Conservation (phyloP, 2,888 invertebrate genomes). For the Plebejus melissa region DNA sequence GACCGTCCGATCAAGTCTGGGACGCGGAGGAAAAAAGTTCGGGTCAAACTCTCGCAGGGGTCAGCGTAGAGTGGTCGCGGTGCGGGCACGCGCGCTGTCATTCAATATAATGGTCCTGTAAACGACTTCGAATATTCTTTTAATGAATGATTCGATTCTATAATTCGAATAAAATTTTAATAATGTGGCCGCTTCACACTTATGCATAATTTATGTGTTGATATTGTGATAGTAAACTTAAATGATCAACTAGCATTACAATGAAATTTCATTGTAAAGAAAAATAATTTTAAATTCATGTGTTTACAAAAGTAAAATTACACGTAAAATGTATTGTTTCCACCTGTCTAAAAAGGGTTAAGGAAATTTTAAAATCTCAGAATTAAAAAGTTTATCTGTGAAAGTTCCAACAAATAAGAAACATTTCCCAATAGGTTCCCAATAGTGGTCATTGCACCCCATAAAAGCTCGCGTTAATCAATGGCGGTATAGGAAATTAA, state of each 20-base stretch:
- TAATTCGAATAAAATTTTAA: constrained; percentile 17
- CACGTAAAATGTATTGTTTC: background rate
- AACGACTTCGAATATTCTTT: constrained; percentile 43
- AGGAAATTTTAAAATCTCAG: background rate
- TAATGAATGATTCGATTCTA: constrained; percentile 30
- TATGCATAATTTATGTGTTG: constrained; percentile 18
- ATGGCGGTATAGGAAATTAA: constrained; percentile 12
- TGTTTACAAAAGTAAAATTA: background rate
- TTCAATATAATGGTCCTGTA: constrained; percentile 70
- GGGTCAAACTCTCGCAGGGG: constrained; percentile 44
- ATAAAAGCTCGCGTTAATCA: constrained; percentile 12
- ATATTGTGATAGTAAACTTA: constrained; percentile 14
- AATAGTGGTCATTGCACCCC: constrained; percentile 3
- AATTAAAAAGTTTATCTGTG: background rate
- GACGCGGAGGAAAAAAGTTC: constrained; percentile 37
- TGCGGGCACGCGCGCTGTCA: constrained; percentile 73
- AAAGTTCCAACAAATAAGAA: background rate
- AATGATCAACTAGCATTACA: background rate
- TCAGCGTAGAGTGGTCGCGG: constrained; percentile 43
- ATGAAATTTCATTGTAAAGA: background rate
- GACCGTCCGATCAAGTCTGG: constrained; percentile 45
- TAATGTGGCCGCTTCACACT: constrained; percentile 15
- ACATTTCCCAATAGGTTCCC: constrained; percentile 5
- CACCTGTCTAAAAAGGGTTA: background rate
- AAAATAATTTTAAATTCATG: background rate